Base-by-base conservation (phyloP, 2,888 invertebrate species). In the Clanis bilineata region DNA sequence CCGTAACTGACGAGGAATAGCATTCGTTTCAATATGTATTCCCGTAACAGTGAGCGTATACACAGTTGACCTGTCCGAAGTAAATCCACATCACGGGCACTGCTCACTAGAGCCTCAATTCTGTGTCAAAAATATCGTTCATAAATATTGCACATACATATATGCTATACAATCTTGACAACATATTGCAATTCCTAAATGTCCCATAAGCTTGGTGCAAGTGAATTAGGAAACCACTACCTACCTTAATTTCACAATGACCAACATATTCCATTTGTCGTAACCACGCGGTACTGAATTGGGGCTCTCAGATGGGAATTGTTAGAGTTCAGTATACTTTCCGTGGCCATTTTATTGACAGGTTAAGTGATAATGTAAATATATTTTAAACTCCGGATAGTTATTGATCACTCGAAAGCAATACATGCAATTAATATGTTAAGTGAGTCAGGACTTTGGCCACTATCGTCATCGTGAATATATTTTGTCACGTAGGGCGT, bases 321-420 rank as follows among this genome's bases (percentile, higher is more conserved):
- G 4, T 51, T 32, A 32, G 18, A 7, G 28, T 51, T 47, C 18
- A 18, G 18, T 51, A 51, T 18, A 9, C 32, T 47, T 51, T 51
- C 51, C 12, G 51, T 51, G 28, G 51, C 51, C 51, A 51, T 51
- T 51, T 51, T 32, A 32, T 47, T 51, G 28, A 32, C 51, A 51
- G 15, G 51, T 51, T 18, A 51, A 51, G 45, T 45, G 51, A 51
- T 10, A 51, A 51, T 51, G 51, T 51, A 51, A 51, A 51, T 51
- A 51, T 51, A 51, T 51, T 51, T 32, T 51, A 51, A 51, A 15
- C 32, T 32, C 10, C 51, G 51, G 32, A 18, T 32, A 28, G 7
- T 18, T 15, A 15, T 18, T 15, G 18, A 28, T 28, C 51, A 28
- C 51, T 44, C 22, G 12, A 28, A 51, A 51, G 32, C 47, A 28